A percentile compares a stretch with the other conserved stretches of the same genome.
Evolutionary conservation across 1,140 invertebrate species (phyloP).

Genomic region (Rhyacophila brunnea): DNA sequence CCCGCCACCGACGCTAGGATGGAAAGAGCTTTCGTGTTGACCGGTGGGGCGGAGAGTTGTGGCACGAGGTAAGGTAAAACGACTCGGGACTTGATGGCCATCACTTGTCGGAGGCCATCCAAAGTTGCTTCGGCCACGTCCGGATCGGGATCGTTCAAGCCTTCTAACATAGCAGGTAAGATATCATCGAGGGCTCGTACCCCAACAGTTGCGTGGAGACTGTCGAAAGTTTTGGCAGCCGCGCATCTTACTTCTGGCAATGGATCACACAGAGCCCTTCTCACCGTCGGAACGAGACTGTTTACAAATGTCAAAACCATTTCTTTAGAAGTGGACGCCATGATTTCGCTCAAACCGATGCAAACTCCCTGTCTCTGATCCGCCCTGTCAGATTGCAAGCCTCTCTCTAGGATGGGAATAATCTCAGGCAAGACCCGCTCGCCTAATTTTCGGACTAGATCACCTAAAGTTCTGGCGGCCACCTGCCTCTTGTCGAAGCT

Average conservation of each 20-base stretch:
- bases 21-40: slow-evolving; percentile 91
- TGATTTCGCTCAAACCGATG: slow-evolving; percentile 97
- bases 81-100: slow-evolving; percentile 93
- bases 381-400: slow-evolving; percentile 83
- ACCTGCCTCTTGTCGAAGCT: slow-evolving; percentile 96
- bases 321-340: slow-evolving; percentile 92
- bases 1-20: slow-evolving; percentile 90
- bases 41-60: slow-evolving; percentile 82
- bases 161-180: slow-evolving; percentile 83
- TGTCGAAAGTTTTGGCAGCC: slow-evolving; percentile 95
- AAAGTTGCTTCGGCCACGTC: slow-evolving; percentile 80
- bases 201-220: slow-evolving; percentile 92
- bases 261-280: slow-evolving; percentile 90
- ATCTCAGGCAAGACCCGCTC: slow-evolving; percentile 97
- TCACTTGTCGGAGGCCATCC: slow-evolving; percentile 93
- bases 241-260: slow-evolving; percentile 89
- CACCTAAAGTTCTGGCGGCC: slow-evolving; percentile 93
- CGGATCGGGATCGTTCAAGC: slow-evolving; percentile 75
- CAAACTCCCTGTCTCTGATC: slow-evolving; percentile 98
- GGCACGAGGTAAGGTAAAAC: slow-evolving; percentile 95
- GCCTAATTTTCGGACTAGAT: slow-evolving; percentile 95
- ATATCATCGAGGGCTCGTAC: slow-evolving; percentile 96
- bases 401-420: slow-evolving; percentile 94
- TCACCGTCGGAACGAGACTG: slow-evolving; percentile 95
- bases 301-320: slow-evolving; percentile 94